phyloP scores from a whole-genome alignment of 2,113 vertebrate species.

The Toxotes jaculatrix region DNA sequence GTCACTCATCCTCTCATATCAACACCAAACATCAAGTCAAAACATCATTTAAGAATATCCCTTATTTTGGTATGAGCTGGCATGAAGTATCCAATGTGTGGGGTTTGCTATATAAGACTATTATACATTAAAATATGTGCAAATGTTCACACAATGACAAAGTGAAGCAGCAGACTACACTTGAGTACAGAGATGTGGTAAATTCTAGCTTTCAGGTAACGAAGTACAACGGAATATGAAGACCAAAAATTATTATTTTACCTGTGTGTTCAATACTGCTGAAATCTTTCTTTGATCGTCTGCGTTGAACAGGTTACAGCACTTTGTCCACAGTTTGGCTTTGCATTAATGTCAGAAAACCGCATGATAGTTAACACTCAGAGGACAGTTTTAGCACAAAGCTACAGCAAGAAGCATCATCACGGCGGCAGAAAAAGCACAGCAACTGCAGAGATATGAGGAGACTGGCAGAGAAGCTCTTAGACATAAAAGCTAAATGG shows the following conservation, averaged over 20 bases:
- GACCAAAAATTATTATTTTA: background rate
- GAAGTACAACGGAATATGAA: background rate
- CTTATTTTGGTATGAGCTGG: background rate
- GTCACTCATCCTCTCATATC: conserved; percentile 36
- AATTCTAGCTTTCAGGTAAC: background rate
- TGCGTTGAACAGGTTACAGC: background rate
- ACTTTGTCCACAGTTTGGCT: conserved; percentile 11
- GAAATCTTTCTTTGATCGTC: background rate
- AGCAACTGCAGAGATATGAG: conserved; percentile 17
- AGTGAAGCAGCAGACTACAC: background rate
- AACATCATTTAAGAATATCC: conserved; percentile 6
- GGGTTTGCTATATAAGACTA: background rate
- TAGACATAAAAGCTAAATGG: conserved; percentile 56
- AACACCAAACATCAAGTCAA: conserved; percentile 30
- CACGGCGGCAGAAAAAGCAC: conserved; percentile 1
- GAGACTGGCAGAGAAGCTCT: conserved; percentile 42
- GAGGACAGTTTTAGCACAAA: background rate
- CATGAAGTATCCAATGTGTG: background rate
- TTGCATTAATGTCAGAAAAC: conserved; percentile 7
- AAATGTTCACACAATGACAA: background rate
- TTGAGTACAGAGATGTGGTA: background rate
- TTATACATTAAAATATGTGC: background rate
- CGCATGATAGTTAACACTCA: background rate
- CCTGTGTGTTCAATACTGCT: background rate
- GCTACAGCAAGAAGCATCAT: background rate